Base-by-base conservation (phyloP, 2,888 invertebrate genomes). In the Hipparchia semele region DNA sequence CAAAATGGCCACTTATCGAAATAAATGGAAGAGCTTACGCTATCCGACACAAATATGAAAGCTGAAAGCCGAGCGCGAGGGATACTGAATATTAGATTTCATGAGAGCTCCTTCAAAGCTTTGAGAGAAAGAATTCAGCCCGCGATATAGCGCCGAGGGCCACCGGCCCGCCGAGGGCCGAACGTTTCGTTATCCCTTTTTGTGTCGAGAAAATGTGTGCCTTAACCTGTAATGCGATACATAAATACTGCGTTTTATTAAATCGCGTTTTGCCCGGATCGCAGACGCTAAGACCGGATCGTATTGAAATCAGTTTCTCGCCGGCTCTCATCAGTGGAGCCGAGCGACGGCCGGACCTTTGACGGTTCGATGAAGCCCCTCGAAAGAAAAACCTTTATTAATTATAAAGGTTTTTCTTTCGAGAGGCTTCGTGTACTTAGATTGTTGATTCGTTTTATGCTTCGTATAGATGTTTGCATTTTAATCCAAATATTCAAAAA, bases 1-100 rank as follows among this genome's bases (percentile, higher is more conserved):
- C 49, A 49, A 49, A 54, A 12, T 12, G 4, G 2, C 12, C 12
- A n/a, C 12, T 54, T 54, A 10, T 12, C 54, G 9, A 12, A 54
- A 54, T 54, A 54, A 54, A 54, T n/a, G 3, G 54, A n/a, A 54
- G n/a, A 54, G 23, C 6, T n/a, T 39, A 39, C 39, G 39, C n/a
- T 54, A 54, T 54, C 58, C 4, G 23, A 59, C 33, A 9, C 59
- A 59, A 59, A 54, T 54, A 9, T n/a, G 12, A 56, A 59, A 23
- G 59, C 59, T 10, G 59, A 1, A 5, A 33, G 59, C 59, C n/a
- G 5, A 3, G 5, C 59, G 9, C 10, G 10, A 33, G 33, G 33
- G 59, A 10, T 33, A 59, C 59, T 59, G 33, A 59, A 59, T 39
- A 59, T 59, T 59, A 59, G 10, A 59, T 59, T 33, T 59, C 33